Evolutionary conservation across 2,888 invertebrate genomes (phyloP), one percentile per base, ranked within the genome.

Genomic region (Phengaris alcon): DNA sequence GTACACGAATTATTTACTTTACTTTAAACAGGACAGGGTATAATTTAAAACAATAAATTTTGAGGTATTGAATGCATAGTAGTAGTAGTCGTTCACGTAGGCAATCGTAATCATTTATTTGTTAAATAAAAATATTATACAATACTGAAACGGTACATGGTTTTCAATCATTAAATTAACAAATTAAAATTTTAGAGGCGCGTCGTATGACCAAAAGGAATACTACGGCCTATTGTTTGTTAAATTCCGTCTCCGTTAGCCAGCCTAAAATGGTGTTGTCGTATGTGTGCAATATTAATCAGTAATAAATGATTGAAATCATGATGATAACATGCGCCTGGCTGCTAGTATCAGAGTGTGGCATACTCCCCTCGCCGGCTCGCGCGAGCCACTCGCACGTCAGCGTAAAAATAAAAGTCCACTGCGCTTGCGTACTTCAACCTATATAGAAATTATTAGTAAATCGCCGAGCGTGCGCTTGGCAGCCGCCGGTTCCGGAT

Each of bases 381-480:
- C 86, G 88, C 87, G 88, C 90, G 88, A 90, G 86, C 84, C 87
- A 87, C 88, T 88, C 90, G 90, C 85, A 86, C 89, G 92, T 89
- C 91, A 89, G 93, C 89, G 87, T 93, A 93, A 93, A 93, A 93
- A 93, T 93, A 93, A 72, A 93, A 92, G 91, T 92, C 91, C 82
- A 88, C 89, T 82, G 87, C 85, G 88, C 86, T 87, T 87, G 91
- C 88, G 91, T 87, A 93, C 92, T 92, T 91, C 89, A 88, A 90
- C 88, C 87, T 88, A 90, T 92, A 91, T 93, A 92, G 90, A 93
- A 64, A 93, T 93, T 93, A 93, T 93, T 92, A 93, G 93, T 93
- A 93, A 93, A 93, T 88, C 91, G 89, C 87, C 85, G 90, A 87
- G 86, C 88, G 89, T 87, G 91, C 88, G 88, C 89, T 90, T 89